phyloP scores from a whole-genome alignment of 2,888 invertebrate genomes.

The Drosophila neotestacea region DNA sequence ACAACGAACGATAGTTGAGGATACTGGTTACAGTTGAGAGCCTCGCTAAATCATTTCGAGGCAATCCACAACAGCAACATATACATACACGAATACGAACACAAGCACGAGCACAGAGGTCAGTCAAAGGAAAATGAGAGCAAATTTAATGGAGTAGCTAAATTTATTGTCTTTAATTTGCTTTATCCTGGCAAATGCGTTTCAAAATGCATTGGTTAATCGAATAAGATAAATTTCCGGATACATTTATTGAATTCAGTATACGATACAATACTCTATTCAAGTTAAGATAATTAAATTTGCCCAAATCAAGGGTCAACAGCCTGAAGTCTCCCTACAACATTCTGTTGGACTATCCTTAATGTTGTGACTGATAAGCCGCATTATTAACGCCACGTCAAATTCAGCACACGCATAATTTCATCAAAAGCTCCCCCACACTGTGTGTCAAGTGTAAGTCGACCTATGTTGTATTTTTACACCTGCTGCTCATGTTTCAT shows the following conservation, averaged over 20 bases:
- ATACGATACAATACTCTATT: neutral
- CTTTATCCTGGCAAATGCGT: conserved; percentile 21
- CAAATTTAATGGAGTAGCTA: conserved; percentile 47
- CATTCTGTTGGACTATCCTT: neutral
- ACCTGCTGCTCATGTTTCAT: conserved; percentile 67
- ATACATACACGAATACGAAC: neutral
- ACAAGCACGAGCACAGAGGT: conserved; percentile 15
- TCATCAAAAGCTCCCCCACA: conserved; percentile 54
- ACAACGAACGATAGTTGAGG: conserved; percentile 37
- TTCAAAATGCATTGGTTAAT: conserved; percentile 36
- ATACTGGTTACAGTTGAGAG: conserved; percentile 48
- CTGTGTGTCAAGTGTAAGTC: conserved; percentile 26
- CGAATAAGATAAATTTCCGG: conserved; percentile 30
- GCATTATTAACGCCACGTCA: conserved; percentile 71
- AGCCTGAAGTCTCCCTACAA: neutral
- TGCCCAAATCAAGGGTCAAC: conserved; percentile 7
- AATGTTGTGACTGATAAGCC: conserved; percentile 63
- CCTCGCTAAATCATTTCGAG: conserved; percentile 55
- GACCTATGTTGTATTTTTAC: conserved; percentile 38
- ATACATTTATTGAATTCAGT: conserved; percentile 15
- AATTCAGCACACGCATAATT: conserved; percentile 61
- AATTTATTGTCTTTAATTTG: conserved; percentile 58
- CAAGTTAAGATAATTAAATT: conserved; percentile 5
- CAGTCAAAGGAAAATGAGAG: conserved; percentile 40
- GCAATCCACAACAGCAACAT: conserved; percentile 16